Evolutionary conservation across 2,888 invertebrate genomes (phyloP).

Genomic region (Trypoxylon attenuatum): DNA sequence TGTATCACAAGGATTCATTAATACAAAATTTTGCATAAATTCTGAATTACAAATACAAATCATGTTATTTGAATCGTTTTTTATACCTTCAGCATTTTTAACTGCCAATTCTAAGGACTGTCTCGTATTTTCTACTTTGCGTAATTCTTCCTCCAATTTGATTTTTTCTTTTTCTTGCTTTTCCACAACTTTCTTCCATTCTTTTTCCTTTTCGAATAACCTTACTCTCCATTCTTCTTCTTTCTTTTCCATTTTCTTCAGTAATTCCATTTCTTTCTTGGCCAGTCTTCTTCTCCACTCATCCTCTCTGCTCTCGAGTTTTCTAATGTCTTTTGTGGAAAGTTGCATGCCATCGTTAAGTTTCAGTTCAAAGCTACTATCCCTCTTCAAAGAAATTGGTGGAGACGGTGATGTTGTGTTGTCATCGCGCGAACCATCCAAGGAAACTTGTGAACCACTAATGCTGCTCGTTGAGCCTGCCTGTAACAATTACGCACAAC

Average conservation of each 20-base stretch:
- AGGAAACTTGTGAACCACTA: slow-evolving; percentile 70
- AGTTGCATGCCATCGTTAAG: slow-evolving; percentile 70
- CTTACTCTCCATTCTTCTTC: slow-evolving; percentile 74
- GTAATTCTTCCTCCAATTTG: slow-evolving; percentile 77
- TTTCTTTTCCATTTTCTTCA: slow-evolving; percentile 74
- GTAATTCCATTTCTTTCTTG: slow-evolving; percentile 79
- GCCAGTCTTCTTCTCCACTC: slow-evolving; percentile 71
- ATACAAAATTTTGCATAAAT: background rate
- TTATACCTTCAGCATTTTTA: slow-evolving; percentile 83
- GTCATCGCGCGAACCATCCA: slow-evolving; percentile 69
- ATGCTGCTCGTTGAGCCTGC: slow-evolving; percentile 73
- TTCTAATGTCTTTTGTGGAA: slow-evolving; percentile 68
- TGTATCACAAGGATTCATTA: slow-evolving; percentile 63
- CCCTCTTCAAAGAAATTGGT: slow-evolving; percentile 60
- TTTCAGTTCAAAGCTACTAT: slow-evolving; percentile 74
- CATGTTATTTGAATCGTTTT: background rate
- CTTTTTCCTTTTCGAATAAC: slow-evolving; percentile 80
- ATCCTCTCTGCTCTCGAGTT: slow-evolving; percentile 69
- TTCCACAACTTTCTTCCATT: slow-evolving; percentile 81
- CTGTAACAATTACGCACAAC: too few relatives aligned
- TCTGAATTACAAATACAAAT: background rate
- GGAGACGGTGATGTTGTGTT: slow-evolving; percentile 60
- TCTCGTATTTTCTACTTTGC: slow-evolving; percentile 77
- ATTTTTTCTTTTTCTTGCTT: slow-evolving; percentile 78
- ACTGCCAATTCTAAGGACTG: slow-evolving; percentile 78